phyloP scores from a whole-genome alignment of 2,797 vertebrate genomes.

The Paguma larvata region DNA sequence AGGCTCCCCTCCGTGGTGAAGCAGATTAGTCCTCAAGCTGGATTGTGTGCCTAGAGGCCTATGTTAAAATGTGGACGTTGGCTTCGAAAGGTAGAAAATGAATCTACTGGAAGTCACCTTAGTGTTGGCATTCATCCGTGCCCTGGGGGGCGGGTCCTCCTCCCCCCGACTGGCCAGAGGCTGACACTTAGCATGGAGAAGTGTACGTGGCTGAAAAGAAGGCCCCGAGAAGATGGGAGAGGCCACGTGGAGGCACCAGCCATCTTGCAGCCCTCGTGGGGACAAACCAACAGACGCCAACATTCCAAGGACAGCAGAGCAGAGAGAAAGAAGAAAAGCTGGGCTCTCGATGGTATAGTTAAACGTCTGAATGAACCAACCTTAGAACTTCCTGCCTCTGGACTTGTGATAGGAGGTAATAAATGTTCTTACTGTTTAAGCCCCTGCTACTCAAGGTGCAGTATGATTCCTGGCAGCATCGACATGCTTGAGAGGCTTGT shows the following conservation, averaged over 20 bases:
- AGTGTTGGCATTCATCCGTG: neutral
- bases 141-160: neutral
- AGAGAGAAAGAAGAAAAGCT: neutral
- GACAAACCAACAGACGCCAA: neutral
- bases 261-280: neutral
- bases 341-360: neutral
- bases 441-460: neutral
- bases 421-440: neutral
- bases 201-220: neutral
- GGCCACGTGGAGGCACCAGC: neutral
- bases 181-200: neutral
- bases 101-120: neutral
- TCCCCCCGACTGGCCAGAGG: neutral
- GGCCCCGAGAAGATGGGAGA: neutral
- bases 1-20: neutral
- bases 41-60: neutral
- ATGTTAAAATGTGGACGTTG: neutral
- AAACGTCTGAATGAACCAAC: conserved; percentile 41
- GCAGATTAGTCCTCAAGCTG: neutral
- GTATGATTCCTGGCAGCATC: neutral
- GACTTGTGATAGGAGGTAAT: neutral
- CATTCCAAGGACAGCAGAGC: neutral
- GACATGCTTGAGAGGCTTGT: neutral
- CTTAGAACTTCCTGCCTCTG: conserved; percentile 5
- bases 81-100: conserved; percentile 26